phyloP scores from a whole-genome alignment of 2,113 vertebrate genomes.

The Nematolebias whitei region DNA sequence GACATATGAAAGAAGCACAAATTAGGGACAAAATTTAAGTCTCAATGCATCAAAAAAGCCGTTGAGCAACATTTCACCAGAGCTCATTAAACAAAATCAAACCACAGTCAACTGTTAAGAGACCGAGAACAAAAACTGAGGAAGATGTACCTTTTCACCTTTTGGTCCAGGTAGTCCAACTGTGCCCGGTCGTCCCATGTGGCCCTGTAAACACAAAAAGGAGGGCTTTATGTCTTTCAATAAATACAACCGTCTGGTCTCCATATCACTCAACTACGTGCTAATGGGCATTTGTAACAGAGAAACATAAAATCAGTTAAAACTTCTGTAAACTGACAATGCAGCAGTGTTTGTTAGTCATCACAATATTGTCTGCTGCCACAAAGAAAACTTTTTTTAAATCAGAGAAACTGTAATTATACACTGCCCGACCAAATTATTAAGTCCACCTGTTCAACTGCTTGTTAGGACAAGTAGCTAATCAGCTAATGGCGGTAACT shows the following conservation, averaged over 20 bases:
- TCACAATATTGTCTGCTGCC: too few relatives aligned
- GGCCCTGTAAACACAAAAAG: conserved; percentile 82
- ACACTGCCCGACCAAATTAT: too few relatives aligned
- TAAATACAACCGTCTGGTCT: not conserved
- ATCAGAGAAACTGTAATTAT: too few relatives aligned
- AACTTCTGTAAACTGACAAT: too few relatives aligned
- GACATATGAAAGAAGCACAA: conserved; percentile 22
- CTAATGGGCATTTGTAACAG: not conserved
- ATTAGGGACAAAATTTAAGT: conserved; percentile 44
- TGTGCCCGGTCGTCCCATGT: conserved; percentile 84
- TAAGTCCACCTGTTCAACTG: too few relatives aligned
- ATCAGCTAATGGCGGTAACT: too few relatives aligned
- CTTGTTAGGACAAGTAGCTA: too few relatives aligned
- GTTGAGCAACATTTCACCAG: conserved; percentile 19
- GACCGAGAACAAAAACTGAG: conserved; percentile 8
- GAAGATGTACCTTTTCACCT: conserved; percentile 90
- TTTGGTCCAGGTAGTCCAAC: conserved; percentile 88
- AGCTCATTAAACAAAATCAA: conserved; percentile 29
- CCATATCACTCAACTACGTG: not conserved
- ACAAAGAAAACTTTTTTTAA: too few relatives aligned
- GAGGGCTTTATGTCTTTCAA: not conserved
- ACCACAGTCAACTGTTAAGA: conserved; percentile 4
- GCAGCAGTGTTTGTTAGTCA: too few relatives aligned
- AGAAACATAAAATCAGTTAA: not conserved
- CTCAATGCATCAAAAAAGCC: conserved; percentile 11